These are phyloP conservation scores for Oncorhynchus mykiss DNA, from an alignment of 2,113 vertebrate species.

Conservation along the genomic window DNA sequence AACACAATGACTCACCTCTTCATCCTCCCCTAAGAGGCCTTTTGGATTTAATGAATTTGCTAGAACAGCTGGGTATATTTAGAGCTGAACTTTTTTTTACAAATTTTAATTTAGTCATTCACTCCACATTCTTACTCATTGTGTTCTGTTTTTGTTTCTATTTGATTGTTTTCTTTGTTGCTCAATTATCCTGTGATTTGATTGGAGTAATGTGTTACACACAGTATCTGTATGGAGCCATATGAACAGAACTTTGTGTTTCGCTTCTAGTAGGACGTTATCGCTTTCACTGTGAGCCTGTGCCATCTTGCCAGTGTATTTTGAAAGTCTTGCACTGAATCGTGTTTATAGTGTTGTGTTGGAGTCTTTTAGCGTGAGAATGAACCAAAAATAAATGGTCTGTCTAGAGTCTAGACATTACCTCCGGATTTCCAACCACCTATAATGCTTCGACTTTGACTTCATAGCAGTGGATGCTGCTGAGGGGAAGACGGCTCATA, in stretches of 20 bases:
- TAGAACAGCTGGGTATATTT: constrained; percentile 1
- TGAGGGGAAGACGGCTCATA: no score
- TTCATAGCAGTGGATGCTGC: no score
- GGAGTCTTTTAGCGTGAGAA: no score
- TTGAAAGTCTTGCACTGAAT: constrained; percentile 13
- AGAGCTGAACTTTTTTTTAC: neutral
- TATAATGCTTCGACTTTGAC: no score
- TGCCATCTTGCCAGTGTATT: neutral
- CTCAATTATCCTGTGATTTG: neutral
- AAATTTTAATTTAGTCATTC: neutral
- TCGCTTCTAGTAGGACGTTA: constrained; percentile 25
- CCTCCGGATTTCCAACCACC: no score
- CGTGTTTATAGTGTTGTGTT: no score
- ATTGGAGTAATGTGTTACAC: constrained; percentile 17
- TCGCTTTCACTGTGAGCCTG: constrained; percentile 12
- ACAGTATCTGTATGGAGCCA: constrained; percentile 7
- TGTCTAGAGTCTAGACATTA: no score
- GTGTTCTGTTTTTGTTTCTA: no score
- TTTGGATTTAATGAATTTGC: constrained; percentile 23
- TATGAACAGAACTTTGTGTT: constrained; percentile 46
- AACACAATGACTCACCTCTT: constrained; percentile 38
- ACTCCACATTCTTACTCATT: neutral
- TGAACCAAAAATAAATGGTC: no score
- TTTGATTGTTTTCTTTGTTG: neutral
- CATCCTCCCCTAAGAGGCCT: neutral